These are phyloP conservation scores for Poeciliopsis infans DNA, from an alignment of 2,797 vertebrate genomes.

Conservation along the genomic window DNA sequence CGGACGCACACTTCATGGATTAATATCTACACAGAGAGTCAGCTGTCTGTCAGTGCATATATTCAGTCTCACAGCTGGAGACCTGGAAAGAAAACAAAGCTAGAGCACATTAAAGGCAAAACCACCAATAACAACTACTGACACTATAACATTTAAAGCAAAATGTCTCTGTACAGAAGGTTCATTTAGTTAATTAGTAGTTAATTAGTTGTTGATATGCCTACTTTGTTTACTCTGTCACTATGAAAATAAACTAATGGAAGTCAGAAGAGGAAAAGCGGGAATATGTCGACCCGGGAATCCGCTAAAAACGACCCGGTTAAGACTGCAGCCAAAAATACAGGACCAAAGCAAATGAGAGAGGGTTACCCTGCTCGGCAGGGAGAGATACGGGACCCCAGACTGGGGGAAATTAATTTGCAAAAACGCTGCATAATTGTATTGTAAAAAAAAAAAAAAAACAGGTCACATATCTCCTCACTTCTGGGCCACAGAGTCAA, in stretches of 20 bases:
- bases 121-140: slow-evolving; percentile 54
- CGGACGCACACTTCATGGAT: slow-evolving; percentile 50
- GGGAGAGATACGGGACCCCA: slow-evolving; percentile 62
- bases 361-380: slow-evolving; percentile 66
- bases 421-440: slow-evolving; percentile 62
- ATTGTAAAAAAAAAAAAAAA: slow-evolving; percentile 41
- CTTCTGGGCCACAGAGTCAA: slow-evolving; percentile 87
- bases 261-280: slow-evolving; percentile 1
- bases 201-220: slow-evolving; percentile 38
- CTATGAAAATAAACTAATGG: slow-evolving; percentile 36
- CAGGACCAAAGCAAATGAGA: slow-evolving; percentile 35
- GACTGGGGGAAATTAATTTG: slow-evolving; percentile 41
- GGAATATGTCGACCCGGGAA: neutral
- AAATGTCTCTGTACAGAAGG: slow-evolving; percentile 76
- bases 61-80: slow-evolving; percentile 57
- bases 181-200: slow-evolving; percentile 52
- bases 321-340: slow-evolving; percentile 32
- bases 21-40: slow-evolving; percentile 51
- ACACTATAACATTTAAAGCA: slow-evolving; percentile 70
- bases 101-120: slow-evolving; percentile 49
- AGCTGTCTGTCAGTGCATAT: slow-evolving; percentile 72
- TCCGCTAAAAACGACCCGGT: slow-evolving; percentile 11
- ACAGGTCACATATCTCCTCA: slow-evolving; percentile 60
- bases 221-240: slow-evolving; percentile 37
- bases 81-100: slow-evolving; percentile 53